phyloP scores from a whole-genome alignment of 1,140 invertebrate species.

The Cotesia chilonis region DNA sequence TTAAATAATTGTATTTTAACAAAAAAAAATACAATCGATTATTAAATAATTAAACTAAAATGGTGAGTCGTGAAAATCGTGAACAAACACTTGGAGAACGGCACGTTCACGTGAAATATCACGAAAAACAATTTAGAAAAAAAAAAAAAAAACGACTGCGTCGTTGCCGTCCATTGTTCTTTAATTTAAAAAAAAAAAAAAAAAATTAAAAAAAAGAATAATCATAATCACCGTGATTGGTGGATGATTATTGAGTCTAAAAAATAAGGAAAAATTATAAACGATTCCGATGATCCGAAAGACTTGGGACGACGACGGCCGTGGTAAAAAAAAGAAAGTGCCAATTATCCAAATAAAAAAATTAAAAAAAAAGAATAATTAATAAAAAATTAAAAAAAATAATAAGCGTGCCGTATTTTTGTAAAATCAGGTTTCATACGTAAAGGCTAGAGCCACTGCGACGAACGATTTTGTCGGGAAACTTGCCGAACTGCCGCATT shows the following conservation, averaged over 20 bases:
- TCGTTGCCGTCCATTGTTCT: slow-evolving; percentile 18
- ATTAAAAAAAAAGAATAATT: neutral
- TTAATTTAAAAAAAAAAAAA: neutral
- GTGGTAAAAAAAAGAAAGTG: slow-evolving; percentile 55
- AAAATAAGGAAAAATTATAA: slow-evolving; percentile 33
- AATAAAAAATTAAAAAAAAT: slow-evolving; percentile 19
- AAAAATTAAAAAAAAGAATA: neutral
- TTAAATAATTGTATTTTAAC: neutral
- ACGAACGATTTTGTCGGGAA: slow-evolving; percentile 27
- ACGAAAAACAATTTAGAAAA: neutral
- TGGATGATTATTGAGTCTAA: slow-evolving; percentile 1
- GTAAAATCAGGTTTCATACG: slow-evolving; percentile 48
- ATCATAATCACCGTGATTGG: slow-evolving; percentile 9
- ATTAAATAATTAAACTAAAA: neutral
- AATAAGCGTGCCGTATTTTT: slow-evolving; percentile 66
- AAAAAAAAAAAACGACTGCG: slow-evolving; percentile 19
- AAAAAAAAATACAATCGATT: neutral
- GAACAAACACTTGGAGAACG: slow-evolving; percentile 28
- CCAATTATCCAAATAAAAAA: slow-evolving; percentile 58
- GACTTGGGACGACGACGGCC: slow-evolving; percentile 10
- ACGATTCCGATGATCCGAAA: slow-evolving; percentile 32
- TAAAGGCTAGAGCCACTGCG: slow-evolving; percentile 23
- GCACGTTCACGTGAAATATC: slow-evolving; percentile 29
- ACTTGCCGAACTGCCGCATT: slow-evolving; percentile 62
- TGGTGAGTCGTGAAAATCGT: slow-evolving; percentile 24